Base-by-base conservation (phyloP, 2,888 invertebrate species). In the Calliopum simillimum region DNA sequence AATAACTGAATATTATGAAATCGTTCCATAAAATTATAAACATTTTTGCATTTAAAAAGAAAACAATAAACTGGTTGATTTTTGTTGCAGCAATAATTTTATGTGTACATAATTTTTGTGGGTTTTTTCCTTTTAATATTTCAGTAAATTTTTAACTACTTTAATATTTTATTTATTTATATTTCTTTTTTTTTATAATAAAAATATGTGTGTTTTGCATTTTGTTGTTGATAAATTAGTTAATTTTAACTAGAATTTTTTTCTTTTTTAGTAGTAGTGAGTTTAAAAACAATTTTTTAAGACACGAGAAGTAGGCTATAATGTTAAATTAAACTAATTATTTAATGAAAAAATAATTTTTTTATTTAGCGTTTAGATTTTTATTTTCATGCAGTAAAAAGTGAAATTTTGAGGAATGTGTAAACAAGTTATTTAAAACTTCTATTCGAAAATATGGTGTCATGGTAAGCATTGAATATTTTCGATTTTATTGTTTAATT, bases 201-300 rank as follows among this genome's bases (percentile, higher is more conserved):
- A 53, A 64, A 55, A 53, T 44, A 23, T 67, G 55, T 70, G 55
- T 67, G 59, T 62, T 59, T 58, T 51, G 64, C 21, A 64, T 59
- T 16, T 19, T 21, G 53, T 53, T 53, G 51, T 58, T 58, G 41
- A 41, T 62, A 33, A n/a, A 25, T 64, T 41, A 23, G 33, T 66
- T 66, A n/a, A 33, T 53, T 56, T 66, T 43, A 41, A 43, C 16
- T n/a, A 23, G 14, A 56, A 23, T 56, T 23, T 53, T 53, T 11
- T 19, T 16, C 16, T 19, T 53, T 19, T 53, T 23, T 56, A 51
- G 51, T 19, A 19, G 19, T 33, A 33, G 33, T 33, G 33, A 33
- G 25, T 14, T 14, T 23, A 19, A 56, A 56, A 56, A 23, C 23
- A 56, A 56, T 23, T 56, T 19, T 56, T 23, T 56, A 56, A 56